Base-by-base conservation (phyloP, 2,888 invertebrate genomes). In the Venustoraphidia nigricollis region DNA sequence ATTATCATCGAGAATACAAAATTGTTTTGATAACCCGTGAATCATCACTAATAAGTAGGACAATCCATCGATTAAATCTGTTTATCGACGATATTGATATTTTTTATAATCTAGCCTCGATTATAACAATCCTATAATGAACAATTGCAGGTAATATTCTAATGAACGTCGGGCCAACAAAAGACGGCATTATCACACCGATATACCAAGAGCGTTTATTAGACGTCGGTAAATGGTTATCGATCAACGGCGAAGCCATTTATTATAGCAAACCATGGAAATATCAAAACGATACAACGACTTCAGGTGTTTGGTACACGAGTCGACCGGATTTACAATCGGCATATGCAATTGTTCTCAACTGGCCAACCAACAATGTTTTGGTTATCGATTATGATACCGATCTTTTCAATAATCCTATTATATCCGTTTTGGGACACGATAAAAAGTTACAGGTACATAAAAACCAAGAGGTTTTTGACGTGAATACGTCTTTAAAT, bases 161-260 rank as follows among this genome's bases (percentile, higher is more conserved):
- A 11, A 76, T 90, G 59, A 94, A 94, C 60, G 76, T 93, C 8
- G 93, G 94, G 0, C 93, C 94, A 11, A 89, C 91, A 0, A 86
- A 83, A 60, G 88, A 90, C 57, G 94, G 94, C 5, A 81, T 80
- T 8, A 92, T 95, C 53, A 65, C 75, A 4, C 86, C 89, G 0
- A 83, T 94, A 60, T 92, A 83, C 66, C 83, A 92, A 69, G 91
- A 94, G 60, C 75, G 93, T 41, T 69, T 94, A 0, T 65, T 76
- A 10, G 74, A 79, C 54, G 72, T 94, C 55, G 94, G 94, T 1
- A 56, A 67, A 11, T 94, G 94, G 94, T 67, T 95, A 10, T 59
- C 66, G 2, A 66, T 78, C n/a, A 94, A 93, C 58, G 93, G 92
- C 0, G 87, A 90, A 60, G 90, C 89, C 0, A 88, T 94, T 55